Evolutionary conservation across 2,113 vertebrate species (phyloP), one percentile per base, ranked within the genome.

Genomic region (Ophthalmolycus amberensis): DNA sequence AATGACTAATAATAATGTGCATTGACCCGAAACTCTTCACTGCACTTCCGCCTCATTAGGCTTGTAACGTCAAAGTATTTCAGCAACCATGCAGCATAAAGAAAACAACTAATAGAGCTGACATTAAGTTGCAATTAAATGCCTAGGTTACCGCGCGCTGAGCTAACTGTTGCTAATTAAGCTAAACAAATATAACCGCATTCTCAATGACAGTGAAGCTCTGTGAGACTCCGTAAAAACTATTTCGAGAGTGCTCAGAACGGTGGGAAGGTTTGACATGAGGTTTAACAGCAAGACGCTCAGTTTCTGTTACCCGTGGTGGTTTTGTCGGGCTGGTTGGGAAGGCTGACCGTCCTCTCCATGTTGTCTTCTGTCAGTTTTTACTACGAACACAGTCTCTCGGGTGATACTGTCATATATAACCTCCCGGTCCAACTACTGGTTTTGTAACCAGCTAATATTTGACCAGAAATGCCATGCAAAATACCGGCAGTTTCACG

Each of bases 341-440:
- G 85, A 0, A 94, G 75, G 34, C 91, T 91, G 8, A 95, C 93
- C 2, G 90, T 91, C 80, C 58, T 84, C 37, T 96, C 94, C 95
- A 96, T 96, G 70, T 66, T 84, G 1, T 59, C 16, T 1, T 34
- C 16, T 32, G 6, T 38, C 14, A 12, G 3, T 0, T 46, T 29
- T 20, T 4, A 25, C n/a, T 16, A 38, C 8, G 0, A 74, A 25
- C 14, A 22, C 2, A n/a, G 9, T 40, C 20, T 60, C 25, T 22
- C 2, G 0, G 10, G 0, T 12, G 34, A 14, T 0, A 29, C 69
- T 32, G 3, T 5, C 3, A 11, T n/a, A 9, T 3, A 3, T 5
- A n/a, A 20, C 0, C n/a, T 18, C 0, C 1, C 2, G 8, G 11
- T 6, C 48, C 18, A 52, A 10, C 59, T 0, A 59, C 34, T 4